Base-by-base conservation (phyloP, 2,113 vertebrate species). In the Australoheros scitulus region DNA sequence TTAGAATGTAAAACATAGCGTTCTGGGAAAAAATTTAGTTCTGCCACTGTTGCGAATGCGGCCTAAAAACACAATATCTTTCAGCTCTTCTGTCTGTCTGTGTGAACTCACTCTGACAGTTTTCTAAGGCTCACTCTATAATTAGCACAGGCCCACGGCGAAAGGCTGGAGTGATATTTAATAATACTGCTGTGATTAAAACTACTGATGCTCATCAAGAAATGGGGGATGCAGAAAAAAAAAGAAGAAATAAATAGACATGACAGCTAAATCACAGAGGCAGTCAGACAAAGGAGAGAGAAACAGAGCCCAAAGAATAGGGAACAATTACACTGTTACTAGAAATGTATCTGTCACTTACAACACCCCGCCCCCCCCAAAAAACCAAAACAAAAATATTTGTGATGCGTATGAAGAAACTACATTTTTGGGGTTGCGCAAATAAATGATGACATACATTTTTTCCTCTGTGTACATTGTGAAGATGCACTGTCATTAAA, bases 151-250 rank as follows among this genome's bases (percentile, higher is more conserved):
- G 88, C 91, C 91, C 18, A 26, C 43, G 83, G 92, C 64, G 36
- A 87, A 85, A 50, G 26, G 34, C 80, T 74, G 57, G 47, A 88
- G 82, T 72, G 57, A 87, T 92, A 93, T 89, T 95, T 93, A 94
- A 94, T 84, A 89, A 91, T 74, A 61, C 80, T 78, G 70, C 47
- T 91, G 92, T 94, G 92, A 95, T 94, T 94, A 94, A 93, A 91
- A 88, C 76, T 72, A 80, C 60, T 47, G 58, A 59, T 41, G 81
- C 56, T 87, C 32, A 80, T 74, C 43, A 57, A 58, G 57, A 88
- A 80, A 80, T 0, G 2, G 20, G 17, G 24, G 34, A 58, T 29
- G 38, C 10, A 68, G 32, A 29, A 32, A 38, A 26, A 58, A 47
- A 20, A 5, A 29, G 22, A 58, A 47, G 20, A 5, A 29, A 52